Conservation (phyloP, 2,113 vertebrate genomes). For the Aldabrachelys gigantea region DNA sequence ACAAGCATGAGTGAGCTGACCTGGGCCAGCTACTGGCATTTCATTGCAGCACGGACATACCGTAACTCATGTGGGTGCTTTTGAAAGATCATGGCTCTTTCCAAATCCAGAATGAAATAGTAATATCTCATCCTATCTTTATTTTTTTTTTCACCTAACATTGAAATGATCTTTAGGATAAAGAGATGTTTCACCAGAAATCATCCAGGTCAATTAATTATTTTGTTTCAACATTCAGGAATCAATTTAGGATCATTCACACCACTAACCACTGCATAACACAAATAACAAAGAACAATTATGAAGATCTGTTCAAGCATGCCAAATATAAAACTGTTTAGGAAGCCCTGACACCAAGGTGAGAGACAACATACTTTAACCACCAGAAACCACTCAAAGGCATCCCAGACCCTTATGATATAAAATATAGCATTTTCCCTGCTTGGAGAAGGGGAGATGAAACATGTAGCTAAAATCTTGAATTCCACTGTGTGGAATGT, state of each 20-base stretch:
- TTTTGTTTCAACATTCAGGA: neutral
- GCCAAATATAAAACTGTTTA: neutral
- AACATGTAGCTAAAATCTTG: neutral
- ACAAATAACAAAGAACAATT: neutral
- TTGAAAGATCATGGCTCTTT: neutral
- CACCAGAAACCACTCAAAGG: no score
- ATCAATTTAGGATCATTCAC: neutral
- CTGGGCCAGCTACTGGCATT: no score
- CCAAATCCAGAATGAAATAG: neutral
- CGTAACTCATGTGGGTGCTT: neutral
- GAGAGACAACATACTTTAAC: neutral
- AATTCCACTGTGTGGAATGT: neutral
- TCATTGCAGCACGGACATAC: no score
- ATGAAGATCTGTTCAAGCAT: no score
- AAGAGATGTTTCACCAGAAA: neutral
- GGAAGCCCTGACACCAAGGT: neutral
- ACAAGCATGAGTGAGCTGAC: no score
- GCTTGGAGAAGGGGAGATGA: neutral
- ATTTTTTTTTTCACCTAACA: neutral
- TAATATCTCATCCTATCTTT: neutral
- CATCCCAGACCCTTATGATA: neutral
- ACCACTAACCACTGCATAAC: neutral
- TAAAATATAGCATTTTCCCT: neutral
- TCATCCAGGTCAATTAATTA: neutral
- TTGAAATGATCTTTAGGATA: neutral